Evolutionary conservation across 2,113 vertebrate species (phyloP).

Genomic region (Cyphomyrus plagiostoma): DNA sequence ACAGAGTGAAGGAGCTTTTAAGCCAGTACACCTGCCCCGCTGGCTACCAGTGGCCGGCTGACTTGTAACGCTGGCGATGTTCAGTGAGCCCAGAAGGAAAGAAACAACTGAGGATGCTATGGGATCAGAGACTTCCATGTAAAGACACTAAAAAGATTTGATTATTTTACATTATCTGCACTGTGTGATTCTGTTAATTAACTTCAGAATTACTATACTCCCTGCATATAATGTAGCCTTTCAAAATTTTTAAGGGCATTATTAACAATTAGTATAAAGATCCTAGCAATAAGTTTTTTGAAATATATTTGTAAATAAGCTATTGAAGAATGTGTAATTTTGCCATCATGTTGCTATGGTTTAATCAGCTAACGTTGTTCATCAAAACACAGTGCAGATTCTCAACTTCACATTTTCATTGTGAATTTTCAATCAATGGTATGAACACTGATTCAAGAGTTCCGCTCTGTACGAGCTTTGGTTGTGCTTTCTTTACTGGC

Average conservation of each 20-base stretch:
- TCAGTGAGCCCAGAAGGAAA: background rate
- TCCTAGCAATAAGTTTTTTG: background rate
- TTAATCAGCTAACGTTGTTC: background rate
- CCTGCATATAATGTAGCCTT: background rate
- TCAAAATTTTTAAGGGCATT: background rate
- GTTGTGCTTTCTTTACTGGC: background rate
- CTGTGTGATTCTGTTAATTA: background rate
- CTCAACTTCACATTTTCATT: background rate
- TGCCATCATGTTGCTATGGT: background rate
- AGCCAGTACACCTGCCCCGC: slow-evolving; percentile 60
- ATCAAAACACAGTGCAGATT: background rate
- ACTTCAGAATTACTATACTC: background rate
- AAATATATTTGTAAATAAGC: background rate
- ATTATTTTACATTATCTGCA: background rate
- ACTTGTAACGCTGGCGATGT: slow-evolving; percentile 31
- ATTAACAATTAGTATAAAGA: background rate
- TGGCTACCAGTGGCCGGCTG: slow-evolving; percentile 43
- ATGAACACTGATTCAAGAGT: background rate
- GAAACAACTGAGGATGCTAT: background rate
- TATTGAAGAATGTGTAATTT: background rate
- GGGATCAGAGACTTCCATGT: background rate
- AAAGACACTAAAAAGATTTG: background rate
- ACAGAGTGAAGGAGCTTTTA: slow-evolving; percentile 53
- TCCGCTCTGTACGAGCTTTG: background rate
- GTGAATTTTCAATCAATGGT: background rate